These are phyloP conservation scores for Bradypus variegatus DNA, from an alignment of 2,797 vertebrate species.

Conservation along the genomic window DNA sequence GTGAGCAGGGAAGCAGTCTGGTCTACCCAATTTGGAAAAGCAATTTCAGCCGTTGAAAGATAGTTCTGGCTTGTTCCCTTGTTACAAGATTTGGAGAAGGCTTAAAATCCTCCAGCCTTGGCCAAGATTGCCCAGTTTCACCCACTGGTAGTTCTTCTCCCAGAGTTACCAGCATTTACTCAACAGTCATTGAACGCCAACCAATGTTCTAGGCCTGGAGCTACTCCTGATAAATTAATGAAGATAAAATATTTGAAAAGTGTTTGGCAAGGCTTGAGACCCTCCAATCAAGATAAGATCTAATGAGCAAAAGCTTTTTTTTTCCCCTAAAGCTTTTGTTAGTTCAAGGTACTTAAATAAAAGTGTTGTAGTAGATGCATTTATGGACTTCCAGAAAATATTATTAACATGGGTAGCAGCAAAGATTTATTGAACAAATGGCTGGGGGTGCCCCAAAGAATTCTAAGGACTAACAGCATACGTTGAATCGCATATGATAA, in stretches of 20 bases:
- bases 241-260: neutral
- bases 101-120: neutral
- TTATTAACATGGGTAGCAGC: neutral
- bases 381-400: neutral
- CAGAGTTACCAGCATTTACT: neutral
- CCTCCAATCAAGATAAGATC: neutral
- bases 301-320: neutral
- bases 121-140: neutral
- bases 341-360: neutral
- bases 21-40: constrained; percentile 1
- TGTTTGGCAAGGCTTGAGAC: neutral
- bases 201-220: neutral
- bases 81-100: neutral
- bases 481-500: neutral
- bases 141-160: neutral
- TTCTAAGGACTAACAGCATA: neutral
- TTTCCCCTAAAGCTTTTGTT: neutral
- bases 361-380: neutral
- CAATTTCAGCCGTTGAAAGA: constrained; percentile 28
- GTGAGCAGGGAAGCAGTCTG: neutral
- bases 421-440: neutral
- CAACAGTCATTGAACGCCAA: neutral
- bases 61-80: neutral
- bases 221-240: neutral
- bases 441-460: neutral